Percentiles rank a stretch among this genome's conserved stretches.
Conservation (phyloP, 2,888 invertebrate genomes). For the Mechanitis messenoides region DNA sequence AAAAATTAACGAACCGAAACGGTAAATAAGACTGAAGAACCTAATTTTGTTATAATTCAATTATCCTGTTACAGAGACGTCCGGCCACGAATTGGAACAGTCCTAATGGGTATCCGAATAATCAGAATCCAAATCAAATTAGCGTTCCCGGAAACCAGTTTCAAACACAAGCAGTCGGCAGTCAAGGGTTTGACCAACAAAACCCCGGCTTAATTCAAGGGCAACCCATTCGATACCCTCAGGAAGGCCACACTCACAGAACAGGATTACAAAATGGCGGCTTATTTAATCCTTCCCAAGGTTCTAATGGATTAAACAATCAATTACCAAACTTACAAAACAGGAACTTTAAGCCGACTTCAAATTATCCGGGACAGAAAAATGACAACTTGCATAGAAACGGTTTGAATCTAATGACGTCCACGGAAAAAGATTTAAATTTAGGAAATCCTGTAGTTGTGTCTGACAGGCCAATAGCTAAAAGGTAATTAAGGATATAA, state of each 20-base stretch:
- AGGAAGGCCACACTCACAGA: conserved; percentile 22
- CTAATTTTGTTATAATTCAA: not conserved
- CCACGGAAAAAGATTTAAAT: conserved; percentile 16
- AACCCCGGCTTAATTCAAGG: conserved; percentile 26
- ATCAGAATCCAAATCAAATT: conserved; percentile 15
- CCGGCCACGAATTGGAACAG: conserved; percentile 8
- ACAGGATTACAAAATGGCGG: conserved; percentile 18
- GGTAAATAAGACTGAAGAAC: not conserved
- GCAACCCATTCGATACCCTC: conserved; percentile 24
- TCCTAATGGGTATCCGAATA: conserved; percentile 15
- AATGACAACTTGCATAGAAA: not conserved
- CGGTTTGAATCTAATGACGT: not conserved
- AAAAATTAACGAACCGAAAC: not conserved
- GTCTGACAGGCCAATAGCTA: not conserved
- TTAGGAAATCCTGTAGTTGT: conserved; percentile 3
- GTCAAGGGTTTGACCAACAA: conserved; percentile 26
- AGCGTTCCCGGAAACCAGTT: conserved; percentile 10
- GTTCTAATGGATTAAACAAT: conserved; percentile 13
- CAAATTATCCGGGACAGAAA: not conserved
- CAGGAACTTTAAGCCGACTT: conserved; percentile 6
- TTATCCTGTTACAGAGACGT: not conserved
- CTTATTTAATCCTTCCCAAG: conserved; percentile 14
- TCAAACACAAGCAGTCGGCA: conserved; percentile 11
- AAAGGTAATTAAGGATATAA: not conserved
- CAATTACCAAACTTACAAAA: conserved; percentile 15